A percentile compares a stretch with the other conserved stretches of the same genome.
Conservation (phyloP, 2,113 vertebrate genomes). For the Uropsilus gracilis region DNA sequence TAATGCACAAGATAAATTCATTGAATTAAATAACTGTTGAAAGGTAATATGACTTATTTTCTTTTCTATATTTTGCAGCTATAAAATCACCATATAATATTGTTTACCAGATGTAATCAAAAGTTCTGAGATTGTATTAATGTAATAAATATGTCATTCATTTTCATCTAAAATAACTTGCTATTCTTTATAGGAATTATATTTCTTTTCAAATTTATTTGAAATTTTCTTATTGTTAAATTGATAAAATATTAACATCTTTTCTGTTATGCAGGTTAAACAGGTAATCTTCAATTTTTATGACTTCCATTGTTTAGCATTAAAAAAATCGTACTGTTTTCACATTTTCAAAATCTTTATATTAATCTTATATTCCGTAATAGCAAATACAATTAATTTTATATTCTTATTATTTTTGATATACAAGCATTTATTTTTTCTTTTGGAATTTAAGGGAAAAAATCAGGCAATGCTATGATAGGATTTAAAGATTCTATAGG, state of each 20-base stretch:
- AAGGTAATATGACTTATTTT: constrained; percentile 32
- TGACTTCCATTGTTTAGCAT: neutral
- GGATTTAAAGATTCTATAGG: neutral
- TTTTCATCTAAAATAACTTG: constrained; percentile 41
- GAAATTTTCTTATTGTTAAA: neutral
- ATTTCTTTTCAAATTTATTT: constrained; percentile 26
- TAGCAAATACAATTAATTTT: neutral
- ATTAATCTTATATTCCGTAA: neutral
- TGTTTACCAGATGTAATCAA: neutral
- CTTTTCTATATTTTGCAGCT: constrained; percentile 19
- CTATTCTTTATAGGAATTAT: neutral
- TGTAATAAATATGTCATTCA: neutral
- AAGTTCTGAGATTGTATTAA: constrained; percentile 44
- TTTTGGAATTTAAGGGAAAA: neutral
- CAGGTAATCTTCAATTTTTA: neutral
- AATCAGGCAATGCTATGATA: neutral
- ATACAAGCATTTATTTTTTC: constrained; percentile 5
- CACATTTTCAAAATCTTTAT: constrained; percentile 7
- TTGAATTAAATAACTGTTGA: neutral
- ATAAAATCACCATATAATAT: constrained; percentile 14
- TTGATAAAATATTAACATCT: neutral
- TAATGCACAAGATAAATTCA: neutral
- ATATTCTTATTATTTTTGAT: neutral
- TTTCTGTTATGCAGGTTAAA: constrained; percentile 10
- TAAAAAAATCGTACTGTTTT: neutral